A percentile compares a stretch with the other conserved stretches of the same genome.
These are phyloP conservation scores for Borostomias antarcticus DNA, from an alignment of 2,797 vertebrate species.

Conservation along the genomic window DNA sequence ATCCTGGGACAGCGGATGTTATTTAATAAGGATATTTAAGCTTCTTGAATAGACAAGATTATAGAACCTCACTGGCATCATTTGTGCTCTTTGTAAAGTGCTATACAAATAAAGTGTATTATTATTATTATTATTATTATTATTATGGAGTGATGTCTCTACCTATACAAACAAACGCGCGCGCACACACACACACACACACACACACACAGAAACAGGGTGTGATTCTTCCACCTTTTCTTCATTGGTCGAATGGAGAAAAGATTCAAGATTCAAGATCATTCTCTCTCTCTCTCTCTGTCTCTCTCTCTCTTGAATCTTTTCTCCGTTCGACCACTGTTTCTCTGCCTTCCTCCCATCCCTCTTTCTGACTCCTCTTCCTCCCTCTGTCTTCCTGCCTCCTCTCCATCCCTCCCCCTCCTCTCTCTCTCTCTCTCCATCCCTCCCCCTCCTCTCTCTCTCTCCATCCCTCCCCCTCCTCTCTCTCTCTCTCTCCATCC, in stretches of 20 bases:
- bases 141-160: no score
- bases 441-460: not conserved
- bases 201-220: no score
- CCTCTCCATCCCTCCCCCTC: not conserved
- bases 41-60: not conserved
- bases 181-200: no score
- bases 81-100: no score
- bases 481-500: not conserved
- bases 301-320: not conserved
- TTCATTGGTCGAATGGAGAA: no score
- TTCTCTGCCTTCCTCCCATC: no score
- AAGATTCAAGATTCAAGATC: no score
- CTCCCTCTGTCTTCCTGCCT: no score
- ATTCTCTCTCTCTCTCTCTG: not conserved
- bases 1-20: not conserved
- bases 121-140: no score
- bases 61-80: not conserved
- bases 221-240: not conserved
- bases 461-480: not conserved
- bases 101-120: no score
- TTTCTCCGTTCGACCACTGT: not conserved
- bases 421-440: not conserved
- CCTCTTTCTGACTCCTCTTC: no score
- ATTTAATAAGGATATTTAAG: conserved; percentile 2
- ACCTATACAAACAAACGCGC: no score